Conservation (phyloP, 2,797 vertebrate species). For the Myotis daubentonii region DNA sequence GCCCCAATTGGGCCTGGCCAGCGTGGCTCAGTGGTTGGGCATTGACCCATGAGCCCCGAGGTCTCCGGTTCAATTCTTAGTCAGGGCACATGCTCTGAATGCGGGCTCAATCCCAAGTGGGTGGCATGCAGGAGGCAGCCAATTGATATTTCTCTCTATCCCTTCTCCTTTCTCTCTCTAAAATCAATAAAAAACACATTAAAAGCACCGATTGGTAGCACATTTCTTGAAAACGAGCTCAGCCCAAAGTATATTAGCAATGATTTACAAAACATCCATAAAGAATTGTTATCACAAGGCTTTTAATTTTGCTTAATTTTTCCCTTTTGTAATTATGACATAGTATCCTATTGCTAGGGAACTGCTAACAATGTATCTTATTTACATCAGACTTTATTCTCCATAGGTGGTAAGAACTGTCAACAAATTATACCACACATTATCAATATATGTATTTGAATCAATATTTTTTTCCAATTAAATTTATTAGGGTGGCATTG, state of each 20-base stretch:
- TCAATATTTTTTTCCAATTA: neutral
- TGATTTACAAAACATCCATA: slow-evolving; percentile 2
- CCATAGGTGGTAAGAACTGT: neutral
- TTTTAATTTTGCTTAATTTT: neutral
- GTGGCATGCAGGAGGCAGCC: too few relatives aligned
- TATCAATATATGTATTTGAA: slow-evolving; percentile 25
- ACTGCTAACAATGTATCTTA: neutral
- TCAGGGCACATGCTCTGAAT: too few relatives aligned
- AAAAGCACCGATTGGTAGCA: neutral
- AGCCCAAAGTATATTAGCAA: neutral
- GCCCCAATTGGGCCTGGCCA: neutral
- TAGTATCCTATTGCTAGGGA: neutral
- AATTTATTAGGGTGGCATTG: neutral
- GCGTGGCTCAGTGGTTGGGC: too few relatives aligned
- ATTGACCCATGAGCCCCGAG: too few relatives aligned
- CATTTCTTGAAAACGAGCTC: slow-evolving; percentile 29
- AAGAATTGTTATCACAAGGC: neutral
- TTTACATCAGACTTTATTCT: slow-evolving; percentile 20
- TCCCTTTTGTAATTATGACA: neutral
- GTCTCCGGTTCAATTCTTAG: too few relatives aligned
- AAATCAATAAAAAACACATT: too few relatives aligned
- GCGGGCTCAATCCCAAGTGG: too few relatives aligned
- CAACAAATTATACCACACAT: neutral
- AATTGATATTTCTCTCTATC: too few relatives aligned
- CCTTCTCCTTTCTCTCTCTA: too few relatives aligned